Base-by-base conservation (phyloP, 2,113 vertebrate genomes). In the Sinosuthora webbiana region DNA sequence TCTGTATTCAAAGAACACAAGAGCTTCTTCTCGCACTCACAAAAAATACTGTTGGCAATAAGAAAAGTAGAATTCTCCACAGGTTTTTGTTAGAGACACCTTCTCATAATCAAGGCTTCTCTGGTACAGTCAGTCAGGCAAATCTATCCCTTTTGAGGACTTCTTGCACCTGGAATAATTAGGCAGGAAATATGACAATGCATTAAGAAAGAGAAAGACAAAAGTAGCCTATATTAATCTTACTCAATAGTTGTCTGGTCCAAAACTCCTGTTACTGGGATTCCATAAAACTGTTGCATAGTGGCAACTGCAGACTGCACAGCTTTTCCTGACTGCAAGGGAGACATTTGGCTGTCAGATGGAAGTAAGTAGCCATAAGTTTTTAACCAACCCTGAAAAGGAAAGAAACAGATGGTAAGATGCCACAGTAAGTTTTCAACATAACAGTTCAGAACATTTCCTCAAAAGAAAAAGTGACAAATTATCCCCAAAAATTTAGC, bases 281-380 rank as follows among this genome's bases (percentile, higher is more conserved):
- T 98, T 68, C 99, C 98, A 39, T 99, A 99, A 94, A 99, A 99
- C 49, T 98, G 98, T 93, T 99, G 99, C 99, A 99, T 99, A 94
- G 98, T 97, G 59, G 98, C 98, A 91, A 99, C 98, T 15, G 99
- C 99, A 0, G 98, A 98, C 97, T 99, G 98, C 98, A 99, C 98
- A 97, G 98, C 98, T 73, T 98, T 98, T 94, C 98, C 98, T 9
- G 98, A 98, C 62, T 98, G 98, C 92, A 98, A 96, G 96, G 98
- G 98, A 9, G 98, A 98, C 13, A 97, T 98, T 12, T 98, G 97
- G 84, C 98, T 97, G 85, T 98, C 98, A 71, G 98, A 98, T 31
- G 98, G 98, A 88, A 98, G 98, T 87, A 99, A 98, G 97, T 99
- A 99, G 82, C 99, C 99, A 3, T 99, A 99, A 94, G 98, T 98